Evolutionary conservation across 2,888 invertebrate species (phyloP).

Genomic region (Halocaridina rubra): DNA sequence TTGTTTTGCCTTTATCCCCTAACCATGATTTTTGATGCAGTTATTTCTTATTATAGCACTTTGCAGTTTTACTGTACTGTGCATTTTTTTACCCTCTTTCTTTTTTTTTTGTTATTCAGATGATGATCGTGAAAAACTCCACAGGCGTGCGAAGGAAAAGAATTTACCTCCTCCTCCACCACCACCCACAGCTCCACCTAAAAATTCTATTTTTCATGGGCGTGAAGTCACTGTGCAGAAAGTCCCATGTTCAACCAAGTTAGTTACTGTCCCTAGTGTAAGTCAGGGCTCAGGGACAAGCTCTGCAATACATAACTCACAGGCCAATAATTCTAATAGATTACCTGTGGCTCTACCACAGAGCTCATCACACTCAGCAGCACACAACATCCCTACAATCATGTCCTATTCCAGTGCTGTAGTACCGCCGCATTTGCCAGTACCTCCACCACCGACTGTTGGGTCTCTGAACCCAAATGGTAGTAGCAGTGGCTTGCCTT

Average conservation of each 20-base stretch:
- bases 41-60: too few species aligned
- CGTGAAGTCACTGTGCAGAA: slow-evolving; percentile 42
- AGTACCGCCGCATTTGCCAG: too few species aligned
- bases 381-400: too few species aligned
- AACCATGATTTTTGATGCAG: too few species aligned
- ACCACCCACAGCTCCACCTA: slow-evolving; percentile 44
- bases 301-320: too few species aligned
- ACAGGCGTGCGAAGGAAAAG: slow-evolving; percentile 35
- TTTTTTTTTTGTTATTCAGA: neutral
- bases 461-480: neutral
- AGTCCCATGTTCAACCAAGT: slow-evolving; percentile 12
- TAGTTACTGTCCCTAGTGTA: neutral
- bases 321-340: too few species aligned
- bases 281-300: too few species aligned
- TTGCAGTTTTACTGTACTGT: neutral
- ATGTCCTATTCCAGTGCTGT: too few species aligned
- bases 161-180: slow-evolving; percentile 39
- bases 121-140: slow-evolving; percentile 31
- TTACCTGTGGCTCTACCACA: too few species aligned
- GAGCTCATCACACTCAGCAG: too few species aligned
- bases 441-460: too few species aligned
- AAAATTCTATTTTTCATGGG: slow-evolving; percentile 49
- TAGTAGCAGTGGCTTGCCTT: neutral
- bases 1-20: too few species aligned
- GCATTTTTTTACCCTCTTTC: neutral